These are phyloP conservation scores for Alcedo quadribrachys DNA, from an alignment of 2,797 vertebrate genomes.

Conservation along the genomic window DNA sequence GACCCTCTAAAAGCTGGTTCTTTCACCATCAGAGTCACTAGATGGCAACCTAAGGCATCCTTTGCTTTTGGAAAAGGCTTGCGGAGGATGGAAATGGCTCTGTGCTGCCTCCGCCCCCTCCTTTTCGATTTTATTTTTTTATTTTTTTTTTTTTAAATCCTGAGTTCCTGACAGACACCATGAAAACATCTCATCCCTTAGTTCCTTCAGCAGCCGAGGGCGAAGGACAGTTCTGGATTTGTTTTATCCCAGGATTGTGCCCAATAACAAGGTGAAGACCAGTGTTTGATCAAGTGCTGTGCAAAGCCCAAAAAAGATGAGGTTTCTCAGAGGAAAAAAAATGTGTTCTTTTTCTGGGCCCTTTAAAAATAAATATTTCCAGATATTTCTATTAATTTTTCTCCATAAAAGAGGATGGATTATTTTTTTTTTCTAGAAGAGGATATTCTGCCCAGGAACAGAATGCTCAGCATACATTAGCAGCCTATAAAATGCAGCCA, in stretches of 20 bases:
- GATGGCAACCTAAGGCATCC: constrained; percentile 55
- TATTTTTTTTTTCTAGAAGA: too few species aligned
- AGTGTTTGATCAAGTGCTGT: not conserved
- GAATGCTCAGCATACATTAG: fast-evolving
- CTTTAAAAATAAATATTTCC: not conserved
- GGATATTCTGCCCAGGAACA: not conserved
- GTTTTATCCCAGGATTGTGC: not conserved
- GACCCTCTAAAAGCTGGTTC: not conserved
- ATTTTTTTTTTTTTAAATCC: not conserved
- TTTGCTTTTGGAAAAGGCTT: not conserved
- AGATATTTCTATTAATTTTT: not conserved
- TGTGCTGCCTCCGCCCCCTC: not conserved
- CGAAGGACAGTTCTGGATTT: fast-evolving
- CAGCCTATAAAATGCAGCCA: not conserved
- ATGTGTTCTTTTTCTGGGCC: not conserved
- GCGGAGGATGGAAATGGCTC: not conserved
- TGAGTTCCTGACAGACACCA: not conserved
- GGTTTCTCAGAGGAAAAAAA: not conserved
- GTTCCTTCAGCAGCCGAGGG: fast-evolving
- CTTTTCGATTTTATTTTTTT: fast-evolving
- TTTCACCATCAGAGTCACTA: constrained; percentile 24
- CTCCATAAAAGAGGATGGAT: not conserved
- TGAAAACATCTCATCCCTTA: not conserved
- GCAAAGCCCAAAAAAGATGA: not conserved
- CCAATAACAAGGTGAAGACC: not conserved